Conservation (phyloP, 2,888 invertebrate genomes). For the Agrotis ipsilon region DNA sequence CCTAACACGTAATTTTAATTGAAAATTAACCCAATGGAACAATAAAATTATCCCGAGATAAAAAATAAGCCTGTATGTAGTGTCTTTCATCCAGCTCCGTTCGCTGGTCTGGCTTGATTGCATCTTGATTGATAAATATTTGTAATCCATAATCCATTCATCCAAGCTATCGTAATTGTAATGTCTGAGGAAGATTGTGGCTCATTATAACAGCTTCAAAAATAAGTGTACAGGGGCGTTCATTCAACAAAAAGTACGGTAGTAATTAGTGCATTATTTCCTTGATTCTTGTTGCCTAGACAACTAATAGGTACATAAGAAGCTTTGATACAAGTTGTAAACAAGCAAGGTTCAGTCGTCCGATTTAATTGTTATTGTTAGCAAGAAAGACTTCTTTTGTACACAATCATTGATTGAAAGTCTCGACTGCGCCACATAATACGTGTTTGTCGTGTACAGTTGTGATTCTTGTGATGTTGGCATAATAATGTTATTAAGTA, state of each 20-base stretch:
- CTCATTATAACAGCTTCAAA: neutral
- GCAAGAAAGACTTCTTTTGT: slow-evolving; percentile 50
- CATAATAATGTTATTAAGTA: slow-evolving; percentile 19
- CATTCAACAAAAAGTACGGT: neutral
- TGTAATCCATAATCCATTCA: too few species aligned
- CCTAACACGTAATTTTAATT: too few species aligned
- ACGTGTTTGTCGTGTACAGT: slow-evolving; percentile 35
- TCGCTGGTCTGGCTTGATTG: too few species aligned
- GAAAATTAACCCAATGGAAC: too few species aligned
- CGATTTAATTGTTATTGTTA: slow-evolving; percentile 50
- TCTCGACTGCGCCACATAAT: slow-evolving; percentile 9
- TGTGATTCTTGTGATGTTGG: slow-evolving; percentile 26
- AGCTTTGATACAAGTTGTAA: slow-evolving; percentile 37
- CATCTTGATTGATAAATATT: too few species aligned
- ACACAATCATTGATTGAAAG: slow-evolving; percentile 41
- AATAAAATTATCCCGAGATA: too few species aligned
- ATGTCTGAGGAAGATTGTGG: too few species aligned
- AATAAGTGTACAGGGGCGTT: slow-evolving; percentile 6
- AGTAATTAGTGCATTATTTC: slow-evolving; percentile 7
- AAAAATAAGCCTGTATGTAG: too few species aligned
- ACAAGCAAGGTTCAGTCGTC: slow-evolving; percentile 19
- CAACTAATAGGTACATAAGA: slow-evolving; percentile 22
- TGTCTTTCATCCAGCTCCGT: too few species aligned
- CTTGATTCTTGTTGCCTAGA: slow-evolving; percentile 4
- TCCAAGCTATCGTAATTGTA: too few species aligned